Conservation (phyloP, 2,113 vertebrate genomes). For the Nipponia nippon region DNA sequence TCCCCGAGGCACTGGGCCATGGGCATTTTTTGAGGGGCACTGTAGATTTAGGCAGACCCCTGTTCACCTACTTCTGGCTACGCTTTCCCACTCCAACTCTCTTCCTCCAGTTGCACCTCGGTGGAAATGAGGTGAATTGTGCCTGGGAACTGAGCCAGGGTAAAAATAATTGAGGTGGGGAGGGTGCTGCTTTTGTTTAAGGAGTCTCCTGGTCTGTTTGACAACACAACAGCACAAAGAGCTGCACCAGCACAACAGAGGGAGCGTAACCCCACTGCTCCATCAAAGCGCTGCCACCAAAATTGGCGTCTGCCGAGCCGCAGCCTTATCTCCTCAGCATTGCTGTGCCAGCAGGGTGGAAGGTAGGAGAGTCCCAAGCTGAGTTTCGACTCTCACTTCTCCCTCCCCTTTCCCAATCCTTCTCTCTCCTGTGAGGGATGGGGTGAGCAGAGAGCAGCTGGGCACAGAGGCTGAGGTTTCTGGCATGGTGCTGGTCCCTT, state of each 20-base stretch:
- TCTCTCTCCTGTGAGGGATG: neutral
- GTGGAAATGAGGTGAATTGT: neutral
- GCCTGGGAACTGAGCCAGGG: neutral
- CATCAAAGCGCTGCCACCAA: neutral
- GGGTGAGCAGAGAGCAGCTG: neutral
- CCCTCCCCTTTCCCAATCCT: neutral
- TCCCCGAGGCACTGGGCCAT: neutral
- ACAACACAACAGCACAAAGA: neutral
- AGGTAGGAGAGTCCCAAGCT: neutral
- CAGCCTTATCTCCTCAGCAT: neutral
- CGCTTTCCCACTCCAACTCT: neutral
- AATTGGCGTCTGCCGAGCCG: neutral
- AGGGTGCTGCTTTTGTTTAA: neutral
- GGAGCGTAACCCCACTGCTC: neutral
- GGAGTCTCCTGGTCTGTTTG: neutral
- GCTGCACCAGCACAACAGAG: neutral
- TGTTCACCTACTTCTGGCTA: neutral
- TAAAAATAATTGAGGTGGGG: conserved; percentile 19
- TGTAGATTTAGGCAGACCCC: neutral
- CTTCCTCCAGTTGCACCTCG: neutral
- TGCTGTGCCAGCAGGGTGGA: neutral
- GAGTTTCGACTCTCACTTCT: neutral
- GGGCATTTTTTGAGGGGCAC: neutral
- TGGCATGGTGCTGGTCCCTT: neutral
- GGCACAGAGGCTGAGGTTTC: neutral